A percentile compares a stretch with the other conserved stretches of the same genome.
Evolutionary conservation across 2,888 invertebrate species (phyloP).

Genomic region (Tachina fera): DNA sequence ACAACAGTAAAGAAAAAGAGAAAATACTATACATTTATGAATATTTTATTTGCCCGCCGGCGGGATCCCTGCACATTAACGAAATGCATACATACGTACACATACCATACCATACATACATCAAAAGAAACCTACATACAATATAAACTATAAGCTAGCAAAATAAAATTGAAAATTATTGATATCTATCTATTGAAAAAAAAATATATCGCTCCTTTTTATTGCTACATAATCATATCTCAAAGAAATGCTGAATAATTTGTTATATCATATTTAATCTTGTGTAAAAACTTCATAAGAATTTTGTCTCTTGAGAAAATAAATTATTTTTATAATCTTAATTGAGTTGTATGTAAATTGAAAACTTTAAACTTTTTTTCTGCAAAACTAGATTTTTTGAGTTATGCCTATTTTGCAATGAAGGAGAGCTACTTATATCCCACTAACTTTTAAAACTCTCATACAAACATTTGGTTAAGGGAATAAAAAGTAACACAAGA

Average conservation of each 20-base stretch:
- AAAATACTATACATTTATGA: conserved; percentile 56
- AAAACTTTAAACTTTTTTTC: too few relatives aligned
- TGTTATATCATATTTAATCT: too few relatives aligned
- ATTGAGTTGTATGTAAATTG: too few relatives aligned
- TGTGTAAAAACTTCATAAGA: too few relatives aligned
- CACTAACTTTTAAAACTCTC: neutral
- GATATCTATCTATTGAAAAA: neutral
- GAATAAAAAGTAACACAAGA: neutral
- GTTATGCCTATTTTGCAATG: too few relatives aligned
- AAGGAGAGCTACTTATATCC: too few relatives aligned
- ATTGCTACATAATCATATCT: too few relatives aligned
- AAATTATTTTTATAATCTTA: too few relatives aligned
- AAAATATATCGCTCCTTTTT: too few relatives aligned
- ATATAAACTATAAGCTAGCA: conserved; percentile 8
- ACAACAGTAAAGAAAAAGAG: conserved; percentile 24
- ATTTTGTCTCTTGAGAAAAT: too few relatives aligned
- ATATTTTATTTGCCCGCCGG: conserved; percentile 69
- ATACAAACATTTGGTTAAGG: conserved; percentile 14
- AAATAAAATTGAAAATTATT: neutral
- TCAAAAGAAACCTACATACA: neutral
- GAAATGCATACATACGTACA: conserved; percentile 24
- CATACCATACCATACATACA: neutral
- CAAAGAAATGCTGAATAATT: too few relatives aligned
- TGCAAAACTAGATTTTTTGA: too few relatives aligned
- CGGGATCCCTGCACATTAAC: conserved; percentile 66